phyloP scores from a whole-genome alignment of 2,888 invertebrate species.

The Eupithecia tripunctaria region DNA sequence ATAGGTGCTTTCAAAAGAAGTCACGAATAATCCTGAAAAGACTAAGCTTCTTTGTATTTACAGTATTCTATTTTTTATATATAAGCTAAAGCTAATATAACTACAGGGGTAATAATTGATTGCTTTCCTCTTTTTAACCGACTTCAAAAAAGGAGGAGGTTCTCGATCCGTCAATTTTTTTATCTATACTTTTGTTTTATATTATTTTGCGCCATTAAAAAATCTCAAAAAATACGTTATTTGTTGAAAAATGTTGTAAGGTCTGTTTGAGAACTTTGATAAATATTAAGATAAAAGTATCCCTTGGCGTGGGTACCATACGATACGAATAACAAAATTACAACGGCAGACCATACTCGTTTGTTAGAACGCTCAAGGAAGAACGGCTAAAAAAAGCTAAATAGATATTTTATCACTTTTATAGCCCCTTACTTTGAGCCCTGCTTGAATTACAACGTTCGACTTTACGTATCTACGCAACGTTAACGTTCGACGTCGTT shows the following conservation, averaged over 20 bases:
- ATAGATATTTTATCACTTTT: constrained; percentile 83
- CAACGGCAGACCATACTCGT: constrained; percentile 20
- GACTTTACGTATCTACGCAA: constrained; percentile 52
- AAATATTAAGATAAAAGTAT: no score
- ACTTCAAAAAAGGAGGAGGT: no score
- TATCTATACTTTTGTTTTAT: no score
- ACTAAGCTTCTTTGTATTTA: background rate
- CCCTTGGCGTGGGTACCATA: no score
- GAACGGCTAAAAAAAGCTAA: constrained; percentile 72
- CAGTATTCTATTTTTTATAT: background rate
- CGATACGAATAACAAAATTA: background rate
- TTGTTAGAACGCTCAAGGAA: constrained; percentile 36
- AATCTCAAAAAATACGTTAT: no score
- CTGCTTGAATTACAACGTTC: constrained; percentile 68
- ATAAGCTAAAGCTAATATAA: background rate
- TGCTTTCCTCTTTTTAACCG: no score
- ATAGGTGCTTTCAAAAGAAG: constrained; percentile 30
- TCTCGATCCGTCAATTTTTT: no score
- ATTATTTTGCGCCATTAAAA: no score
- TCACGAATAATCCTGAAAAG: background rate
- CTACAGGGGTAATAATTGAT: no score
- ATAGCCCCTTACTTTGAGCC: constrained; percentile 76
- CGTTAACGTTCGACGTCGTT: constrained; percentile 47
- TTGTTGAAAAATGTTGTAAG: no score
- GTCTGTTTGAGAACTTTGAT: no score